These are phyloP conservation scores for Chouioia cunea DNA, from an alignment of 2,888 invertebrate species.

Conservation along the genomic window DNA sequence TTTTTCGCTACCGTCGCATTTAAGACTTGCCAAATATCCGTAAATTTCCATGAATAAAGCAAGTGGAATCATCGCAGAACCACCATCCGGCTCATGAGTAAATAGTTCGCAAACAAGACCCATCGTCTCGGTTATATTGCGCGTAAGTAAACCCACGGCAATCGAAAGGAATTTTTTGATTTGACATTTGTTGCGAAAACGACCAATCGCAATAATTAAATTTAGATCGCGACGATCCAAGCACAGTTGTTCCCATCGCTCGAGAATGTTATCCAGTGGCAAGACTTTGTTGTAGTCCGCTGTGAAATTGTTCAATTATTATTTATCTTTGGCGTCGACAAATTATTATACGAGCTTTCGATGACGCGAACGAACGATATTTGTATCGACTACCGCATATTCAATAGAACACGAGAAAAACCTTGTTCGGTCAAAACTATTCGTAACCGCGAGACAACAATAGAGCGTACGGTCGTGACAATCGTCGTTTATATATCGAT, in stretches of 20 bases:
- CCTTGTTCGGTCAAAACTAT: no score
- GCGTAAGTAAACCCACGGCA: constrained; percentile 77
- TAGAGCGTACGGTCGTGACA: no score
- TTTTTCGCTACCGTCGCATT: constrained; percentile 59
- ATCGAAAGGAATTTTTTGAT: constrained; percentile 82
- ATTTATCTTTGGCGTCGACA: no score
- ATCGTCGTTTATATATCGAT: no score
- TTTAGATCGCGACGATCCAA: constrained; percentile 75
- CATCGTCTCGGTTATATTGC: constrained; percentile 85
- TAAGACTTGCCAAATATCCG: constrained; percentile 63
- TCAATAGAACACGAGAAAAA: no score
- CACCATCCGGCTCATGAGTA: constrained; percentile 87
- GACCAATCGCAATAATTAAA: constrained; percentile 79
- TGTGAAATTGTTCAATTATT: neutral
- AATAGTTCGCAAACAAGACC: constrained; percentile 83
- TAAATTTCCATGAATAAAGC: constrained; percentile 74
- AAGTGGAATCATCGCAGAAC: constrained; percentile 80
- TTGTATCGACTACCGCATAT: no score
- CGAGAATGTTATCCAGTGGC: constrained; percentile 66
- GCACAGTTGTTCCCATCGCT: constrained; percentile 77
- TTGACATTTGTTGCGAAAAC: constrained; percentile 76
- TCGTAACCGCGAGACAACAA: no score
- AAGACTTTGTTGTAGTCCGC: constrained; percentile 63
- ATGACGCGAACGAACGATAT: no score
- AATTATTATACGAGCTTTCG: no score